Conservation (phyloP, 2,113 vertebrate species). For the Pyrgilauda ruficollis region DNA sequence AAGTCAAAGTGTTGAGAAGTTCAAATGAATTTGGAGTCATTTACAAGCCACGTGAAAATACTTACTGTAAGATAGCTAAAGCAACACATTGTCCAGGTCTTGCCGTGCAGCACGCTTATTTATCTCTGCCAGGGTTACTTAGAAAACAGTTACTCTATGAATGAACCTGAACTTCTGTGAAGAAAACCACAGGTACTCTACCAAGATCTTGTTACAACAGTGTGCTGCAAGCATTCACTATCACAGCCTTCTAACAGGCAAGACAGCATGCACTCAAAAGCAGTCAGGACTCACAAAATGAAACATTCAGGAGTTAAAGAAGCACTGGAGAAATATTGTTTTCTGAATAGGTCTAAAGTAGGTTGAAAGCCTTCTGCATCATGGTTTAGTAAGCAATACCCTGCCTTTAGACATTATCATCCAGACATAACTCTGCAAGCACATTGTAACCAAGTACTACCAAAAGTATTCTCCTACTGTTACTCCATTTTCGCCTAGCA, state of each 20-base stretch:
- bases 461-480: not conserved
- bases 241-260: not conserved
- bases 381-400: not conserved
- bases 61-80: not conserved
- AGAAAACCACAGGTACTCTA: not conserved
- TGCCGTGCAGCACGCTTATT: not conserved
- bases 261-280: not conserved
- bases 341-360: not conserved
- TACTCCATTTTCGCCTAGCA: not conserved
- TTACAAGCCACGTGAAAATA: not conserved
- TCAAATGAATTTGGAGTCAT: not conserved
- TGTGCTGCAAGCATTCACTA: not conserved
- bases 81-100: not conserved
- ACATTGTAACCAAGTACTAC: not conserved
- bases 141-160: not conserved
- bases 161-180: not conserved
- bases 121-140: not conserved
- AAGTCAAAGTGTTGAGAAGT: not conserved
- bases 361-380: not conserved
- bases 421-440: not conserved
- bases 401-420: not conserved
- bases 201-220: not conserved
- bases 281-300: not conserved
- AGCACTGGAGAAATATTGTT: not conserved
- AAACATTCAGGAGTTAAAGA: not conserved